Conservation (phyloP, 1,140 invertebrate genomes). For the Paraescarpia echinospica region DNA sequence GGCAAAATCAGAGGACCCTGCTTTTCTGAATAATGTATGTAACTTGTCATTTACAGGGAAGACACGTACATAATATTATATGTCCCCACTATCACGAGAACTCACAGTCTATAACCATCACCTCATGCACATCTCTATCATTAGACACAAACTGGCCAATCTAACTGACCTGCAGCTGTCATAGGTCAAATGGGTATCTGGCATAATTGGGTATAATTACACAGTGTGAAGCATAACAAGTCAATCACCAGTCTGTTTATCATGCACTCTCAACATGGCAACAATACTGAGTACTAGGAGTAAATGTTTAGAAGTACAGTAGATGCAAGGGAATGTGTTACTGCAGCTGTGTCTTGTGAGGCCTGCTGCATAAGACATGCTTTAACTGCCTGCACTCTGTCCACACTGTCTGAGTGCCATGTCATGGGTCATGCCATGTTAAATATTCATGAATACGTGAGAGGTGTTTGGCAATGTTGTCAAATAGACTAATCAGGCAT, state of each 20-base stretch:
- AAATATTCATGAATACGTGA: background rate
- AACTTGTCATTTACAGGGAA: background rate
- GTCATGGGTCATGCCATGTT: background rate
- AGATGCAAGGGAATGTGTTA: no score
- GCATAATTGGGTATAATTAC: background rate
- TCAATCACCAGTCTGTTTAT: background rate
- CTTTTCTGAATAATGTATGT: background rate
- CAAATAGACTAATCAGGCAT: background rate
- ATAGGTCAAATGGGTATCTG: no score
- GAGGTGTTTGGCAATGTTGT: background rate
- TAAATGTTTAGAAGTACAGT: background rate
- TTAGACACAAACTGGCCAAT: background rate
- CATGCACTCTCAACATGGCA: background rate
- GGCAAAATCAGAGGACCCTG: background rate
- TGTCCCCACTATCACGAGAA: background rate
- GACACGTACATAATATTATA: background rate
- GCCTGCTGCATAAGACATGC: no score
- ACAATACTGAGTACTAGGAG: background rate
- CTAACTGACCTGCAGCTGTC: background rate
- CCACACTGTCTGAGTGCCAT: background rate
- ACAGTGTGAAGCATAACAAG: background rate
- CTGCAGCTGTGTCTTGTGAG: no score
- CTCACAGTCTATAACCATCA: background rate
- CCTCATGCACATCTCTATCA: background rate
- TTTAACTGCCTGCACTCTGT: background rate